phyloP scores from a whole-genome alignment of 2,888 invertebrate species.

The Antheraea assamensis region DNA sequence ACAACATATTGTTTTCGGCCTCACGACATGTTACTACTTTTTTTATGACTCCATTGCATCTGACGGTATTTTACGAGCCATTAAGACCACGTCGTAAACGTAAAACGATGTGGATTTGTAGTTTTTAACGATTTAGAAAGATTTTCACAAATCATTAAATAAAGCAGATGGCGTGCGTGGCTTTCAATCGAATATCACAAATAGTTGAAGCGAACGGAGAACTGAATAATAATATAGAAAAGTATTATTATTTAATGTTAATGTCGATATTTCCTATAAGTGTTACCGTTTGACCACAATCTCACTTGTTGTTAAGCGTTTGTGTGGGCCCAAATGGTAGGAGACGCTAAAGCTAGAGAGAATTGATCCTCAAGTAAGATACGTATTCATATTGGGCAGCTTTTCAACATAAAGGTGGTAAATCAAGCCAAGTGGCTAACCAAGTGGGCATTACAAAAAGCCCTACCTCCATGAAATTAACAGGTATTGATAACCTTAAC shows the following conservation, averaged over 20 bases:
- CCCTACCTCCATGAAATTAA: no score
- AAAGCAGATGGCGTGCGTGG: slow-evolving; percentile 14
- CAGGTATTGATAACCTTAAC: no score
- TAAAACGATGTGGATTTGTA: slow-evolving; percentile 18
- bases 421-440: no score
- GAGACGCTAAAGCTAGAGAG: no score
- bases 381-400: no score
- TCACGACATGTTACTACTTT: slow-evolving; percentile 39
- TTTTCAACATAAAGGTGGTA: no score
- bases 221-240: not conserved
- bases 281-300: no score
- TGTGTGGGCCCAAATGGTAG: no score
- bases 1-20: slow-evolving; percentile 33
- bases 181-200: not conserved
- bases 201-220: not conserved
- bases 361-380: no score
- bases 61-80: slow-evolving; percentile 40
- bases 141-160: slow-evolving; percentile 21
- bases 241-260: not conserved
- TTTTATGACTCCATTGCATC: slow-evolving; percentile 35
- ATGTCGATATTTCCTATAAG: no score
- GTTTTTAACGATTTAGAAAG: slow-evolving; percentile 12
- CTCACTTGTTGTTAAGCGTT: no score
- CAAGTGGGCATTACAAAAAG: no score
- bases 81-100: slow-evolving; percentile 30